These are phyloP conservation scores for Caenorhabditis sp. DNA, from an alignment of 2,888 invertebrate species.

Conservation along the genomic window DNA sequence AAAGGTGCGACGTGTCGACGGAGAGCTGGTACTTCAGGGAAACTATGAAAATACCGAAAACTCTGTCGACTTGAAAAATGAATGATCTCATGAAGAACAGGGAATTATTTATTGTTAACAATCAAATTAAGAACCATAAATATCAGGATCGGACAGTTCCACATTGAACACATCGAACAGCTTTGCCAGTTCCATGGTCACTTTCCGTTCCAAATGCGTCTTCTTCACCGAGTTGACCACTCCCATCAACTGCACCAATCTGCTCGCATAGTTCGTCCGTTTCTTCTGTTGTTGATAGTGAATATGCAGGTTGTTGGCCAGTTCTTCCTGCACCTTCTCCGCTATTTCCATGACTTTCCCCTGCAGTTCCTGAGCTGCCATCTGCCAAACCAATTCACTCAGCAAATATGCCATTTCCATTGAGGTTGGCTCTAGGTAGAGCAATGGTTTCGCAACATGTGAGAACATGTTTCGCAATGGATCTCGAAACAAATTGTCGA, in stretches of 20 bases:
- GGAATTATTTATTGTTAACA: neutral
- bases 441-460: slow-evolving; percentile 49
- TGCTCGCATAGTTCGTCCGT: slow-evolving; percentile 43
- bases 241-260: slow-evolving; percentile 43
- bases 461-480: slow-evolving; percentile 53
- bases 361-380: slow-evolving; percentile 42
- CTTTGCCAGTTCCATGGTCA: slow-evolving; percentile 34
- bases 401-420: slow-evolving; percentile 66
- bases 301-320: slow-evolving; percentile 37
- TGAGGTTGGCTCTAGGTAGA: slow-evolving; percentile 44
- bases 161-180: slow-evolving; percentile 50
- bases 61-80: no score
- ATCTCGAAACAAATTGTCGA: slow-evolving; percentile 50
- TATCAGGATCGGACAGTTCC: slow-evolving; percentile 45
- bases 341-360: slow-evolving; percentile 46
- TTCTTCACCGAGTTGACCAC: slow-evolving; percentile 46
- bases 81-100: no score
- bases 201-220: slow-evolving; percentile 40
- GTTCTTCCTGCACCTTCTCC: slow-evolving; percentile 35
- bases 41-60: neutral
- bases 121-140: slow-evolving; percentile 16
- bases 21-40: slow-evolving; percentile 36
- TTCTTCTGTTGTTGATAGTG: slow-evolving; percentile 35
- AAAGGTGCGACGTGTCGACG: slow-evolving; percentile 27
- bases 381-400: slow-evolving; percentile 60